These are phyloP conservation scores for Tringa solitaria DNA, from an alignment of 2,113 vertebrate genomes.

Conservation along the genomic window DNA sequence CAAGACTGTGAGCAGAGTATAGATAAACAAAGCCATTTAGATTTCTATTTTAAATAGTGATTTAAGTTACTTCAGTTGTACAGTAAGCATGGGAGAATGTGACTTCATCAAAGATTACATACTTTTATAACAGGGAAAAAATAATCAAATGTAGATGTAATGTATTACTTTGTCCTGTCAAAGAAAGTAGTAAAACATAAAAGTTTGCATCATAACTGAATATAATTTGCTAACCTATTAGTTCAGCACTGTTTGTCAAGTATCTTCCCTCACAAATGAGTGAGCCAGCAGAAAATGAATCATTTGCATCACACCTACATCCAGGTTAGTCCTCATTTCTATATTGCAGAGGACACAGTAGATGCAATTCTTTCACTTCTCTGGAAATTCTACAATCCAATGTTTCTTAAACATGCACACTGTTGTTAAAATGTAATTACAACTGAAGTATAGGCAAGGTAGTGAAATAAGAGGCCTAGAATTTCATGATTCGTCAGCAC, in stretches of 20 bases:
- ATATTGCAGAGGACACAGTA: neutral
- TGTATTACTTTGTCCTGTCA: neutral
- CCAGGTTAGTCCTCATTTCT: neutral
- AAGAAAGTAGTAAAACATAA: neutral
- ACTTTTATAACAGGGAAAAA: neutral
- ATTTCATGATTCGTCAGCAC: neutral
- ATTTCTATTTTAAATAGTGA: neutral
- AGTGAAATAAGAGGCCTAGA: neutral
- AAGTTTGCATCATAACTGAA: neutral
- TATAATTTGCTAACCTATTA: neutral
- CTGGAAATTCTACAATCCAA: neutral
- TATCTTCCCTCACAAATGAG: neutral
- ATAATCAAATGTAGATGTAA: neutral
- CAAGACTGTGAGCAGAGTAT: neutral
- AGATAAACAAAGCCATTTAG: neutral
- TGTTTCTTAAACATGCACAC: neutral
- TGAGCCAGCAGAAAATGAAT: neutral
- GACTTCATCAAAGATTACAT: neutral
- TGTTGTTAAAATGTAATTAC: neutral
- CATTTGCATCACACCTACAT: neutral
- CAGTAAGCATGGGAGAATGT: neutral
- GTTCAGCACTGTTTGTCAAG: neutral
- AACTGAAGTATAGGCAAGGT: neutral
- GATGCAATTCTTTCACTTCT: neutral
- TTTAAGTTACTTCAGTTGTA: neutral